phyloP scores from a whole-genome alignment of 2,888 invertebrate species.

The Volucella bombylans region DNA sequence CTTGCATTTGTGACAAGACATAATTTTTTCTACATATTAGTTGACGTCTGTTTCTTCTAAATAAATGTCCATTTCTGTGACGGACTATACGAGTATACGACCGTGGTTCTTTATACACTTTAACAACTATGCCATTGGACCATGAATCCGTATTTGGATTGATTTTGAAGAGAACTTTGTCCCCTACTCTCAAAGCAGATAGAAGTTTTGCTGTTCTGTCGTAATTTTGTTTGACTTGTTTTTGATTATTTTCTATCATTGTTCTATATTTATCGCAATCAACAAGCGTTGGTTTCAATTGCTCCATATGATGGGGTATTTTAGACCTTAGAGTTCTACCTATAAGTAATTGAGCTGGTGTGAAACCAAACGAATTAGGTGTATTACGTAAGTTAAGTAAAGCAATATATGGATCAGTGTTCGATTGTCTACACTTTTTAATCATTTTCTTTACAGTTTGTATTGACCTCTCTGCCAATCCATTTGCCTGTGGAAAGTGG shows the following conservation, averaged over 20 bases:
- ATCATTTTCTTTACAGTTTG: constrained; percentile 64
- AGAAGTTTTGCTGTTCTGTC: too few relatives aligned
- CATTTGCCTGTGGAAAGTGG: constrained; percentile 69
- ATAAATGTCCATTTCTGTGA: neutral
- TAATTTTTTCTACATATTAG: too few relatives aligned
- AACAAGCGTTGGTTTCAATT: neutral
- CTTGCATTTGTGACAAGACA: neutral
- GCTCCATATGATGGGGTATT: constrained; percentile 7
- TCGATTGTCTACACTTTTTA: constrained; percentile 41
- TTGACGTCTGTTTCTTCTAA: too few relatives aligned
- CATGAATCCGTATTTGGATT: too few relatives aligned
- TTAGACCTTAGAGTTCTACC: constrained; percentile 23
- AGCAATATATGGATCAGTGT: constrained; percentile 44
- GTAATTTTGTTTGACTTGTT: neutral
- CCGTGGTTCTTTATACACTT: too few relatives aligned
- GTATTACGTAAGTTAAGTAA: constrained; percentile 19
- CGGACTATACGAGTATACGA: too few relatives aligned
- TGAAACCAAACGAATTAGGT: constrained; percentile 4
- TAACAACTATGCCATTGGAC: too few relatives aligned
- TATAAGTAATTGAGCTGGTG: constrained; percentile 17
- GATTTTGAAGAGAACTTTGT: neutral
- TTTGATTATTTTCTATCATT: constrained; percentile 7
- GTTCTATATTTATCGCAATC: neutral
- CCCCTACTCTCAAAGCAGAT: neutral
- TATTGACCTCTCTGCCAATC: constrained; percentile 65